Percentiles rank a stretch among this genome's conserved stretches.
Evolutionary conservation across 2,797 vertebrate species (phyloP).

Genomic region (Decapterus maruadsi): DNA sequence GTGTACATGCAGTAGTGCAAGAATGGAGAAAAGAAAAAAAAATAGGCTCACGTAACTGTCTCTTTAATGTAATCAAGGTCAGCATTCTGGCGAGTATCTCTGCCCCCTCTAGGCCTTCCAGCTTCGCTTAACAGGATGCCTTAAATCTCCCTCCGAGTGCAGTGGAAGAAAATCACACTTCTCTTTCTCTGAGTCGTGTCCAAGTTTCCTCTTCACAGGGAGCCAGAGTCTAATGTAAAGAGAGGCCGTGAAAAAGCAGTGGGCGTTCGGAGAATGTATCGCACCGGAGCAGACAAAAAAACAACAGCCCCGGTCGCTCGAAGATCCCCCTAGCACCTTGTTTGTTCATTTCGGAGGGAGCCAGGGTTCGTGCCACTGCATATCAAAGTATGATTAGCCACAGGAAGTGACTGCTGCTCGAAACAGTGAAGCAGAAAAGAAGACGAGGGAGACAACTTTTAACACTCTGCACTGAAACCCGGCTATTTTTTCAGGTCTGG

Average conservation of each 20-base stretch:
- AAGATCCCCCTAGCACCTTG: slow-evolving; percentile 56
- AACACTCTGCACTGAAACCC: slow-evolving; percentile 18
- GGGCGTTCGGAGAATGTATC: slow-evolving; percentile 71
- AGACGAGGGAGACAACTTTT: slow-evolving; percentile 40
- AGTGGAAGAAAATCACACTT: slow-evolving; percentile 52
- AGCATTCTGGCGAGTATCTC: slow-evolving; percentile 41
- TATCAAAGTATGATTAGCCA: slow-evolving; percentile 76
- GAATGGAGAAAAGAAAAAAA: not conserved
- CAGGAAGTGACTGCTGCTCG: slow-evolving; percentile 65
- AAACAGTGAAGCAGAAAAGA: slow-evolving; percentile 44
- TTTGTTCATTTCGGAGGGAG: slow-evolving; percentile 70
- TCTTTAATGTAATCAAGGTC: slow-evolving; percentile 57
- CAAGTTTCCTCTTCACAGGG: slow-evolving; percentile 63
- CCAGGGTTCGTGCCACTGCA: slow-evolving; percentile 67
- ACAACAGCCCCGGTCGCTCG: slow-evolving; percentile 53
- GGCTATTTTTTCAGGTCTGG: slow-evolving; percentile 12
- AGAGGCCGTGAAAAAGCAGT: slow-evolving; percentile 67
- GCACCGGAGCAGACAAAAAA: slow-evolving; percentile 63
- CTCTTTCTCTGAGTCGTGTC: slow-evolving; percentile 65
- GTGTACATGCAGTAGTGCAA: not conserved
- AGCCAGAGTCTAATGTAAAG: slow-evolving; percentile 69
- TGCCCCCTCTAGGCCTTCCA: slow-evolving; percentile 40
- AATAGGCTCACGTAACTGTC: slow-evolving; percentile 16
- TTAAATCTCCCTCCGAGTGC: slow-evolving; percentile 62
- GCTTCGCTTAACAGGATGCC: slow-evolving; percentile 58